phyloP scores from a whole-genome alignment of 2,113 vertebrate species.

The Alces alces region DNA sequence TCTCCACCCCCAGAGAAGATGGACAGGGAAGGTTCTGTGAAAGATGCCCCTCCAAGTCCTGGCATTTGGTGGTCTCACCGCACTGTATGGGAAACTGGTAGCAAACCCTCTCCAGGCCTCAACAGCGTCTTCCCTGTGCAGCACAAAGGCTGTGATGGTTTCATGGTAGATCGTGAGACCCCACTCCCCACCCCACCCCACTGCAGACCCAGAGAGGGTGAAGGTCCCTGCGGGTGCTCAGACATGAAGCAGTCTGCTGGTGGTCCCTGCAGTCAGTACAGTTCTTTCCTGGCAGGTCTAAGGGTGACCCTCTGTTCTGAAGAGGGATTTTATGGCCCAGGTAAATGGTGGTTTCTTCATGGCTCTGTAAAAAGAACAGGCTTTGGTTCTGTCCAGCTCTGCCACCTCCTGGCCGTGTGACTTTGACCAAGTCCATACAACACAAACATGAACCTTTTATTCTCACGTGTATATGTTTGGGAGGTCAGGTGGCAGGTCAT shows the following conservation, averaged over 20 bases:
- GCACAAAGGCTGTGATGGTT: not conserved
- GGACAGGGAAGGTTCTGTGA: not conserved
- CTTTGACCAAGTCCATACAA: not conserved
- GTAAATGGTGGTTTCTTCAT: not conserved
- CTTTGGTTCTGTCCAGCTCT: not conserved
- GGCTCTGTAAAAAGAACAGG: not conserved
- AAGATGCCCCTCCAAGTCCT: not conserved
- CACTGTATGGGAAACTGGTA: not conserved
- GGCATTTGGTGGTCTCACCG: rapidly evolving
- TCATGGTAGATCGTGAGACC: not conserved
- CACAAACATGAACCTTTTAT: not conserved
- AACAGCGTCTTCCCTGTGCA: not conserved
- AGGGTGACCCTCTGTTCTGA: not conserved
- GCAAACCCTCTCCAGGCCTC: not conserved
- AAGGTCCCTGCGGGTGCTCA: rapidly evolving
- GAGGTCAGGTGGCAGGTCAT: not conserved
- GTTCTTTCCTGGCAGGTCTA: rapidly evolving
- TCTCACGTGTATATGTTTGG: not conserved
- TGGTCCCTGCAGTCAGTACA: not conserved
- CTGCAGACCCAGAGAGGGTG: too few species aligned
- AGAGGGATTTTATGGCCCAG: not conserved
- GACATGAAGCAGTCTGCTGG: rapidly evolving
- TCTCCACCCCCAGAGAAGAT: not conserved
- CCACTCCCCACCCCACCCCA: rapidly evolving
- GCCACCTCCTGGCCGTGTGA: not conserved